phyloP scores from a whole-genome alignment of 2,888 invertebrate genomes.

The Creontiades dilutus region DNA sequence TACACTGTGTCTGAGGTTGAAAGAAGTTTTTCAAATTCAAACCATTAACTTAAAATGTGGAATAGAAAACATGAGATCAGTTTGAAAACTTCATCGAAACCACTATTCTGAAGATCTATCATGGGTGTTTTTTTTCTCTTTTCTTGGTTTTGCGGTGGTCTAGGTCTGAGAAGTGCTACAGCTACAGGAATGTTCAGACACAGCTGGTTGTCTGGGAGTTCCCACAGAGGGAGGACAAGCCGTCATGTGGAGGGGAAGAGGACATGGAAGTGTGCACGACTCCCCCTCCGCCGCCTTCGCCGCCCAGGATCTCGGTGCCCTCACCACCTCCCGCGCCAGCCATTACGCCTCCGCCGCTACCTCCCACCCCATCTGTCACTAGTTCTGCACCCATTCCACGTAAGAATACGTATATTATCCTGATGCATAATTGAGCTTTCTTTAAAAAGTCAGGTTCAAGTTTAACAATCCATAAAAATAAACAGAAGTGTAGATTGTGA shows the following conservation, averaged over 20 bases:
- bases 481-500: too few relatives aligned
- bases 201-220: slow-evolving; percentile 85
- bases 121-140: slow-evolving; percentile 56
- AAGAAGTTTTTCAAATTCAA: not conserved
- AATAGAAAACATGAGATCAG: slow-evolving; percentile 47
- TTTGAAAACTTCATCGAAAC: slow-evolving; percentile 1
- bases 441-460: too few relatives aligned
- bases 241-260: slow-evolving; percentile 74
- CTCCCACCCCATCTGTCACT: slow-evolving; percentile 26
- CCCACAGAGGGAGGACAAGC: slow-evolving; percentile 77
- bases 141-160: slow-evolving; percentile 71
- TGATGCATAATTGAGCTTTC: too few relatives aligned
- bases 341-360: slow-evolving; percentile 67
- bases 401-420: too few relatives aligned
- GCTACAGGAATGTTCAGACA: slow-evolving; percentile 82
- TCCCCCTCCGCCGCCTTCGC: slow-evolving; percentile 77
- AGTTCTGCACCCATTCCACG: not conserved
- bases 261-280: slow-evolving; percentile 83
- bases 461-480: too few relatives aligned
- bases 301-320: slow-evolving; percentile 73
- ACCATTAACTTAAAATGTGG: too few relatives aligned
- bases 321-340: slow-evolving; percentile 73
- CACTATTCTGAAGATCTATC: slow-evolving; percentile 21
- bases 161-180: slow-evolving; percentile 85
- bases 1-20: not conserved